Base-by-base conservation (phyloP, 2,888 invertebrate genomes). In the Erebia ligea region DNA sequence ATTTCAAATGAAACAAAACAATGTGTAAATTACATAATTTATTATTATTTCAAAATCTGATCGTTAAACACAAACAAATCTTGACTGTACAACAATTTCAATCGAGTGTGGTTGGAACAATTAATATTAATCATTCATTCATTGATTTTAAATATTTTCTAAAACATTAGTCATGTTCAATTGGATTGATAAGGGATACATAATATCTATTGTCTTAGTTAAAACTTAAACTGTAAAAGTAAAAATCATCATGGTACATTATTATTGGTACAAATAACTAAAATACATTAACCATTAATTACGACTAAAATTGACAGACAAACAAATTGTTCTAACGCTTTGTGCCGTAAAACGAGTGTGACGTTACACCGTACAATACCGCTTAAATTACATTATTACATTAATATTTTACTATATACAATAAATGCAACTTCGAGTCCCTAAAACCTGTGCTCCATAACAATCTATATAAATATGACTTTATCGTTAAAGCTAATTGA, bases 291-390 rank as follows among this genome's bases (percentile, higher is more conserved):
- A 87, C 81, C 75, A 78, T 80, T 76, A 79, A 77, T 78, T 91
- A 90, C 79, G 79, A 87, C 91, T 92, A 93, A 92, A 93, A 93
- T 92, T 92, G 92, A 92, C 84, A 91, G 92, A 91, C 83, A 91
- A 92, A 90, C 86, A 86, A 92, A 91, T 84, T 83, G 82, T 83
- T 84, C 89, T 91, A 92, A 91, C 88, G 89, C 89, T 90, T 92
- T 93, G 93, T 92, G 93, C 92, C 89, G 86, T 88, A 92, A 92
- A 93, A 93, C 93, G 92, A 93, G 93, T 93, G 93, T 92, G 90
- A 86, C 82, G 73, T 77, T 86, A 90, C 89, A 91, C 89, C 87
- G 86, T 88, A 90, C 84, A 84, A 83, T 91, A 90, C 85, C 86
- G 81, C 87, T 89, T 90, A 90, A 77, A 81, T 84, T 87, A 89